Percentiles rank a stretch among this genome's conserved stretches.
These are phyloP conservation scores for Arrhopalites spinosus DNA, from an alignment of 2,888 invertebrate species.

Conservation along the genomic window DNA sequence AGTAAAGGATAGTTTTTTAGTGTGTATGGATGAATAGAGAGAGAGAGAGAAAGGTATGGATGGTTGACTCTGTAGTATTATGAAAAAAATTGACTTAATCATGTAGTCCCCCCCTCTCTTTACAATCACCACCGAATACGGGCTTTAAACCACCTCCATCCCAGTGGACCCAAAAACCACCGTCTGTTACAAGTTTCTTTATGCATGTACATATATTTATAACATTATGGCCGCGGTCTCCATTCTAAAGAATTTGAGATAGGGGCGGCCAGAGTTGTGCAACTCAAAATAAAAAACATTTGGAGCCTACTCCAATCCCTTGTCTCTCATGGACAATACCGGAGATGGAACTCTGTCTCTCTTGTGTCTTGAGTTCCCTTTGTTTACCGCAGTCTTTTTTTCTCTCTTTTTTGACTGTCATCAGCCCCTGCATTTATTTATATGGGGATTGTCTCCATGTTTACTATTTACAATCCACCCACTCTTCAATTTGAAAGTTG, in stretches of 20 bases:
- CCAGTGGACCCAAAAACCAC: constrained; percentile 4
- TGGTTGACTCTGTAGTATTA: constrained; percentile 19
- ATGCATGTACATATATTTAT: no score
- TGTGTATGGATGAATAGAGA: neutral
- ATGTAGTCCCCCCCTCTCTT: constrained; percentile 36
- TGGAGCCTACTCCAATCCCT: no score
- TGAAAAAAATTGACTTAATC: constrained; percentile 44
- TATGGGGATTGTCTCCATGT: neutral
- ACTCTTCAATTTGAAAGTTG: no score
- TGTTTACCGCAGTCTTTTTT: neutral
- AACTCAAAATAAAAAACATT: no score
- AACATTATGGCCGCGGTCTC: neutral
- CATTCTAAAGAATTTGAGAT: neutral
- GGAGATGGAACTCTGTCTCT: no score
- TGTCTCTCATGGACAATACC: no score
- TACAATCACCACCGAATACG: constrained; percentile 39
- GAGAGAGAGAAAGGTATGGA: constrained; percentile 20
- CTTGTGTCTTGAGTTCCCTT: neutral
- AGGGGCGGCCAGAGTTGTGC: neutral
- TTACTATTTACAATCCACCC: neutral
- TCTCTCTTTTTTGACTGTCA: neutral
- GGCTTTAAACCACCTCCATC: constrained; percentile 39
- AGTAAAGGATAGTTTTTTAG: neutral
- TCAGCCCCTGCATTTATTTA: neutral
- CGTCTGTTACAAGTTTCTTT: neutral